Evolutionary conservation across 2,113 vertebrate genomes (phyloP).

Genomic region (Mormyrus iriodes): DNA sequence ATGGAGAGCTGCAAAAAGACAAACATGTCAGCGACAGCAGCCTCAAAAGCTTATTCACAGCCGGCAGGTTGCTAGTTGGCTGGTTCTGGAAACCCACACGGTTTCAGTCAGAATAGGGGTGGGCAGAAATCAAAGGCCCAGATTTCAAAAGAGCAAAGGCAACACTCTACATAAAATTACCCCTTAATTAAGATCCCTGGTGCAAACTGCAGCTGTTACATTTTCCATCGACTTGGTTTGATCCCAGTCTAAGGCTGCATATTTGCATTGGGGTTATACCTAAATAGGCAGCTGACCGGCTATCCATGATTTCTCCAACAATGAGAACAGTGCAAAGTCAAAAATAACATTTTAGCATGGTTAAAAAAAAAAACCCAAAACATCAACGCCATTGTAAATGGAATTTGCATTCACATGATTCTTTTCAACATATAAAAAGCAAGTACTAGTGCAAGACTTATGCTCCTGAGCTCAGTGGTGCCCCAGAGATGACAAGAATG

Average conservation of each 20-base stretch:
- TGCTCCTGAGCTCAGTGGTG: background rate
- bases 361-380: background rate
- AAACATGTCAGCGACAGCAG: background rate
- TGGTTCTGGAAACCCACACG: background rate
- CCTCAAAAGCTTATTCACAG: background rate
- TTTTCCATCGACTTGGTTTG: conserved; percentile 33
- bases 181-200: conserved; percentile 35
- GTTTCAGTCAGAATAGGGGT: conserved; percentile 17
- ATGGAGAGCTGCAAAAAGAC: background rate
- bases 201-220: conserved; percentile 28
- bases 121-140: conserved; percentile 46
- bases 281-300: background rate
- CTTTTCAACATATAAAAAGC: background rate
- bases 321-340: background rate
- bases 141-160: conserved; percentile 38
- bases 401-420: background rate
- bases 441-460: background rate
- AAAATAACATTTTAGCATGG: background rate
- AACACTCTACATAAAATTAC: conserved; percentile 35
- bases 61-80: background rate
- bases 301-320: background rate
- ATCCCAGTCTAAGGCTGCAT: conserved; percentile 32
- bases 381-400: background rate
- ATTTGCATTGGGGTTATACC: background rate
- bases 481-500: background rate